phyloP scores from a whole-genome alignment of 2,888 invertebrate species.

The Gastrophysa polygoni region DNA sequence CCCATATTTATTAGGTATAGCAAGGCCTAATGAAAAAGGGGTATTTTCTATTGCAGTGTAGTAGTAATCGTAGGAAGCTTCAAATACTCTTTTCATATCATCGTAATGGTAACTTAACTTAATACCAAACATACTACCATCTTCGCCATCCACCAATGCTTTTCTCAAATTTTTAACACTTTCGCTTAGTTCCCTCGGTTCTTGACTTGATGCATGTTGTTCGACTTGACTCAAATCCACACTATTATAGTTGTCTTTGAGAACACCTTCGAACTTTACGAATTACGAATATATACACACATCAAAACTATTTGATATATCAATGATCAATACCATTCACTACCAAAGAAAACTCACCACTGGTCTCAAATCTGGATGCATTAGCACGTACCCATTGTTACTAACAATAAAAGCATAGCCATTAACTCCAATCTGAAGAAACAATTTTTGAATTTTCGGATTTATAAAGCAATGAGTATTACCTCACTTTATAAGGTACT shows the following conservation, averaged over 20 bases:
- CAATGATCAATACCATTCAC: background rate
- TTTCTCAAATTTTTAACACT: slow-evolving; percentile 67
- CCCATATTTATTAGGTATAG: slow-evolving; percentile 81
- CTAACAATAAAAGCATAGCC: slow-evolving; percentile 96
- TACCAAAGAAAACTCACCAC: slow-evolving; percentile 66
- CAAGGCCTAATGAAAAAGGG: slow-evolving; percentile 86
- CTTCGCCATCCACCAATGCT: slow-evolving; percentile 72
- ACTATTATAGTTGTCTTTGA: slow-evolving; percentile 82
- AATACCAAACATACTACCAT: slow-evolving; percentile 69
- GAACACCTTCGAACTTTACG: slow-evolving; percentile 41
- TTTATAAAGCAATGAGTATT: background rate
- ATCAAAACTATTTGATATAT: background rate
- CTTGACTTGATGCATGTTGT: slow-evolving; percentile 64
- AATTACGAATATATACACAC: background rate
- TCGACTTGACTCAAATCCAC: slow-evolving; percentile 96
- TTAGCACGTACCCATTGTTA: slow-evolving; percentile 93
- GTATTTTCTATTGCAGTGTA: slow-evolving; percentile 83
- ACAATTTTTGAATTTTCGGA: slow-evolving; percentile 7
- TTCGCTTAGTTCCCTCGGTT: slow-evolving; percentile 68
- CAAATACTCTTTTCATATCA: slow-evolving; percentile 79
- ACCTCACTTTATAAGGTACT: slow-evolving; percentile 78
- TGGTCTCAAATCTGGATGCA: slow-evolving; percentile 93
- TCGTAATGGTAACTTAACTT: slow-evolving; percentile 84
- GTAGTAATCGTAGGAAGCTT: slow-evolving; percentile 82
- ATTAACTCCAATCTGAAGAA: slow-evolving; percentile 86